Evolutionary conservation across 2,113 vertebrate species (phyloP).

Genomic region (Chaenocephalus aceratus): DNA sequence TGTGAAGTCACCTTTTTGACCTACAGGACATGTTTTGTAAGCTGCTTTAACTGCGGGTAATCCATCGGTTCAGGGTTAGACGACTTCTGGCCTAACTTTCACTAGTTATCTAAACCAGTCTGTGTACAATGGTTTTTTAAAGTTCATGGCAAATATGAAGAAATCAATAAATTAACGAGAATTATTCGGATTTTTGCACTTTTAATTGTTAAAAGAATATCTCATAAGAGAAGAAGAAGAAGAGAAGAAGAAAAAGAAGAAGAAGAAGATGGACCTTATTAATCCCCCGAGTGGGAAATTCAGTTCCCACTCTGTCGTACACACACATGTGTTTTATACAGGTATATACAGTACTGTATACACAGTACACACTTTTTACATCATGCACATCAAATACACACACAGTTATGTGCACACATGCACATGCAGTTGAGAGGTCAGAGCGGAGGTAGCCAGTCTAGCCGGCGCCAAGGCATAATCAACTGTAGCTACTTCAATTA

Average conservation of each 20-base stretch:
- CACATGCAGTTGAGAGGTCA: no score
- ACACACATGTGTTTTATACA: no score
- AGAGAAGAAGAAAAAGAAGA: no score
- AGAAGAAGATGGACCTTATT: no score
- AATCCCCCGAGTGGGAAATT: no score
- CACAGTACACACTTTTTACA: no score
- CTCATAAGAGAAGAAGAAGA: neutral
- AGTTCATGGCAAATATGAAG: neutral
- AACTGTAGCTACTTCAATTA: neutral
- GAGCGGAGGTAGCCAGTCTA: no score
- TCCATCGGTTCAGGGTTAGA: conserved; percentile 38
- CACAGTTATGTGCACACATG: no score
- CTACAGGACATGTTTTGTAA: conserved; percentile 56
- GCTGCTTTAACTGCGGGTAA: conserved; percentile 67
- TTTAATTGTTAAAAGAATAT: neutral
- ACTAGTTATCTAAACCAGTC: conserved; percentile 3
- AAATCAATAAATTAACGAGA: neutral
- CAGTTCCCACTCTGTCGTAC: no score
- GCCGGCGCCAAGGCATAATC: neutral
- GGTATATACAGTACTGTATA: no score
- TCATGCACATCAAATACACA: no score
- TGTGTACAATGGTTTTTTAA: neutral
- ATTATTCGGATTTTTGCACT: neutral
- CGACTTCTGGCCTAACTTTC: conserved; percentile 44
- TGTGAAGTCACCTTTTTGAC: conserved; percentile 53